Base-by-base conservation (phyloP, 1,140 invertebrate genomes). In the Varroa destructor region DNA sequence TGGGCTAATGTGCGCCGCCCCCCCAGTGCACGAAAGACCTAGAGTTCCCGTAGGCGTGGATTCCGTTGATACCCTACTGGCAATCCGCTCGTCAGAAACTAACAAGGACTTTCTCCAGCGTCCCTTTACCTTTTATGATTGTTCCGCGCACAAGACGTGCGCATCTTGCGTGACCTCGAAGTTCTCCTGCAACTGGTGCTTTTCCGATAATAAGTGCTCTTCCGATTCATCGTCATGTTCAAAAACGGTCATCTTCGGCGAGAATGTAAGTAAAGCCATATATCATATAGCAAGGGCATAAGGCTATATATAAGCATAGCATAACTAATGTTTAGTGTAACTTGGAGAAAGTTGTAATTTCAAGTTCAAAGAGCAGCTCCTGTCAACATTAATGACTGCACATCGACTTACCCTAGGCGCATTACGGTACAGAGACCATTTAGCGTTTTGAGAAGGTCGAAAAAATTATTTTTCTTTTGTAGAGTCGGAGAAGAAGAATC, bases 141-240 rank as follows among this genome's bases (percentile, higher is more conserved):
- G 94, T 78, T 87, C 87, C 6, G 85, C 87, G 72, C 93, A 97
- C 79, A 86, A 83, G 10, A 90, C 88, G 75, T 83, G 79, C 81
- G 80, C 81, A 72, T 58, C 87, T 54, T 95, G 91, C 80, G 89
- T 93, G 3, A 86, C 85, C 76, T 89, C 89, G 71, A 86, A 89
- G 75, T 95, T 91, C 91, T 86, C 87, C 1, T 95, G 91, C 77
- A 93, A 90, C 77, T 95, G 94, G 94, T 97, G 94, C 81, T 88
- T 96, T 70, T 92, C 91, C 78, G 91, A 94, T 76, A 96, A 96
- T 79, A 87, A 86, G 77, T 97, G 93, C 79, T 90, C 91, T 0
- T 88, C 93, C 81, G 89, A 94, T 79, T 86, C 85, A 42, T 87
- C 87, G 43, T 81, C 84, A 40, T 94, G 91, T 79, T 89, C 88